Evolutionary conservation across 2,797 vertebrate species (phyloP).

Genomic region (Myotis vivesi): DNA sequence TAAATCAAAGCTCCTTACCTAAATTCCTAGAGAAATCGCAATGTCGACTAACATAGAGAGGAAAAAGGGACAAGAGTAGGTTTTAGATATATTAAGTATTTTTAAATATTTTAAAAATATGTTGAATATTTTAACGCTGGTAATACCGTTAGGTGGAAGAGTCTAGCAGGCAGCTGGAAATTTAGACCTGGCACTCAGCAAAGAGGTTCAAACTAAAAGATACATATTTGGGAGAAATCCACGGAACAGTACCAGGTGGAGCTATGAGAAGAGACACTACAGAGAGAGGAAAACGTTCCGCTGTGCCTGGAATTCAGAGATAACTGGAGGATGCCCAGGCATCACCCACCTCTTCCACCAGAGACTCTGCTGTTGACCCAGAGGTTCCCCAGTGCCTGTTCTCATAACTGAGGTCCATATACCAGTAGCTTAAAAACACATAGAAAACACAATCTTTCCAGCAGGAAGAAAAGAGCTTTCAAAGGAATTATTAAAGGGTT

Average conservation of each 20-base stretch:
- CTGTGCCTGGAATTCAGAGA: neutral
- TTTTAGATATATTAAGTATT: neutral
- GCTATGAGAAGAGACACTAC: neutral
- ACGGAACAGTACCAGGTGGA: neutral
- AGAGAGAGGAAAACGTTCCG: neutral
- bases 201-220: conserved; percentile 31
- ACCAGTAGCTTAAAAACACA: neutral
- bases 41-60: neutral
- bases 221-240: neutral
- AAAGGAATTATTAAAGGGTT: neutral
- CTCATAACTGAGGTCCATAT: neutral
- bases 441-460: neutral
- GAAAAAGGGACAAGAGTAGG: neutral
- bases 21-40: neutral
- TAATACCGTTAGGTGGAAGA: neutral
- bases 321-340: neutral
- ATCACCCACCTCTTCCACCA: neutral
- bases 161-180: neutral
- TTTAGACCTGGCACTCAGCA: neutral
- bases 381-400: neutral
- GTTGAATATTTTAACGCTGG: neutral
- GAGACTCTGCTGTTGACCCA: neutral
- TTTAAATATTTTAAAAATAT: neutral
- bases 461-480: neutral
- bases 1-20: neutral